Evolutionary conservation across 1,140 invertebrate species (phyloP), one percentile per base, ranked within the genome.

Genomic region (Metaphire vulgaris): DNA sequence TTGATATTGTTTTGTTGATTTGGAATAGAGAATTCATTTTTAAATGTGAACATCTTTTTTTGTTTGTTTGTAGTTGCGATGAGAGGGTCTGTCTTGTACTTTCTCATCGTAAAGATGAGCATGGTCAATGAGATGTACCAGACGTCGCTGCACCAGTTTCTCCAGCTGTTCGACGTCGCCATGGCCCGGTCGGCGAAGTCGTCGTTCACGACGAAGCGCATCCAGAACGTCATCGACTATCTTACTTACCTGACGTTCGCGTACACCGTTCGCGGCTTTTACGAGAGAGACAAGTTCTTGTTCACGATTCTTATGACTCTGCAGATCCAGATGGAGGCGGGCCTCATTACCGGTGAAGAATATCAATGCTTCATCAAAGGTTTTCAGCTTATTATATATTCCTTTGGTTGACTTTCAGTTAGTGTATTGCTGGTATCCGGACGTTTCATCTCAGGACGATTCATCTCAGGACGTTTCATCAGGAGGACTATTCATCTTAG

Each of bases 101-200:
- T 98, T 83, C 88, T 98, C 0, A 97, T 98, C 76, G 95, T 97
- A 0, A 96, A 98, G 87, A 97, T 98, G 95, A 93, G 92, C 79
- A 94, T 95, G 82, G 95, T 98, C 0, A 97, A 97, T 82, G 89
- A 91, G 1, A 98, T 98, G 96, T 98, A 98, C 83, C 77, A 78
- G 33, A 78, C 77, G 12, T 78, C 77, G 2, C 69, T 78, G 31
- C 72, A 72, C 28, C 77, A 78, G 34, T 78, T 78, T 71, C 71
- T 78, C 32, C 93, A 90, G 31, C 92, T 98, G 74, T 98, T 98
- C 83, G 95, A 98, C 82, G 91, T 91, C 80, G 96, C 95, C 0
- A 96, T 98, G 77, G 93, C 91, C 1, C 93, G 92, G 85, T 90
- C 86, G 73, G 80, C 77, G 69, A 85, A 86, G 76, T 86, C 84